phyloP scores from a whole-genome alignment of 2,113 vertebrate species.

The Isurus oxyrinchus region DNA sequence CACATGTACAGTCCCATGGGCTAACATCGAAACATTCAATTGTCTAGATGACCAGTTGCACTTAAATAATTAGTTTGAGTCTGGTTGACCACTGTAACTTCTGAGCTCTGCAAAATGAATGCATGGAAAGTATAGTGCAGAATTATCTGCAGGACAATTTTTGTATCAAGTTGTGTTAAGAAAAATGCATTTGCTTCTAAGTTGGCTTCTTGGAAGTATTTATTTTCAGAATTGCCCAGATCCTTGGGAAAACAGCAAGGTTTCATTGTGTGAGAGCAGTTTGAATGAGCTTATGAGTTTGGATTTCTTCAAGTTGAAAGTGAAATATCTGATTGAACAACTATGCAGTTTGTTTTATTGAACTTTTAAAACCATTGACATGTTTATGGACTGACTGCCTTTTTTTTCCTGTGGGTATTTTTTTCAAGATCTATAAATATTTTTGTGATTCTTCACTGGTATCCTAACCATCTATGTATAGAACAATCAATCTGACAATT shows the following conservation, averaged over 20 bases:
- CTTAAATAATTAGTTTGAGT: not conserved
- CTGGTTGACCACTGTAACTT: not conserved
- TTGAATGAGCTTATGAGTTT: not conserved
- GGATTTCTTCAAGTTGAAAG: not conserved
- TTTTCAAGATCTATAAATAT: not conserved
- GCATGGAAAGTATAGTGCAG: not conserved
- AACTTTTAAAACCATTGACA: not conserved
- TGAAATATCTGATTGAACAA: not conserved
- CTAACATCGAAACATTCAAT: not conserved
- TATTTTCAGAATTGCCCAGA: not conserved
- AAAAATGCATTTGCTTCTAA: not conserved
- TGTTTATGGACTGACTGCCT: not conserved
- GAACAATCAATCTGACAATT: not conserved
- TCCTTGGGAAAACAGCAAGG: too few species aligned
- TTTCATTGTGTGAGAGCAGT: not conserved
- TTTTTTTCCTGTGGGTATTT: not conserved
- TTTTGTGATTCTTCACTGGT: not conserved
- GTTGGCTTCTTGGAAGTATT: not conserved
- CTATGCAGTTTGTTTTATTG: constrained; percentile 7
- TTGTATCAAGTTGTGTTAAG: not conserved
- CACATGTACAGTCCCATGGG: not conserved
- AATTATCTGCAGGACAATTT: too few species aligned
- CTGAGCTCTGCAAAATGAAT: not conserved
- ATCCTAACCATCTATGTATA: not conserved
- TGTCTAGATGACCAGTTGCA: not conserved